Base-by-base conservation (phyloP, 2,888 invertebrate genomes). In the Crossocerus cetratus region DNA sequence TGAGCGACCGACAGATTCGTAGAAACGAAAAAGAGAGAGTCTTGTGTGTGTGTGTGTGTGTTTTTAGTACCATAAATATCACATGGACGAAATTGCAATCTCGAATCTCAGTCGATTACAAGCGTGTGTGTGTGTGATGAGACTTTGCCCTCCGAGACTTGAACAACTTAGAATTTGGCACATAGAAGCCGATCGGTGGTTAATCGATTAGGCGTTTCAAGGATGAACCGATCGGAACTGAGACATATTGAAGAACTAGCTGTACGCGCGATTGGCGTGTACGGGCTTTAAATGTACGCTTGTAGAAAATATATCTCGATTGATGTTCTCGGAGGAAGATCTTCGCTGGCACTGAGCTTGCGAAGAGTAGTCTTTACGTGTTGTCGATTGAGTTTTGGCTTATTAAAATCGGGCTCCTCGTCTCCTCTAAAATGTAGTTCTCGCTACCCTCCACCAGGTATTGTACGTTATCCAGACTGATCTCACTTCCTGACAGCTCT, bases 381-480 rank as follows among this genome's bases (percentile, higher is more conserved):
- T 49, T 49, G 14, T 49, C 14, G 14, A 49, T 49, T 49, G 14
- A 75, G 61, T 82, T 80, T 56, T 82, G 71, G 56, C 83, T 83
- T 66, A 82, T 78, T 64, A 82, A 69, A 71, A 83, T 73, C n/a
- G 81, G 67, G 71, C 69, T 82, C 21, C 22, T 74, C 42, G 78
- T 75, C 53, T 84, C 82, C 42, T 69, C 66, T n/a, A 78, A 55
- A 44, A 67, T 91, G 90, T 79, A 91, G 92, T 75, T 71, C 14
- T 81, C 78, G 43, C 76, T 75, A 18, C 74, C 69, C 16, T 92
- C 91, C 74, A 92, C 85, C 45, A 70, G 57, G 82, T 92, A 92
- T 76, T 92, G 91, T 84, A 92, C 92, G 84, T 92, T 91, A 76
- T 92, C 92, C 77, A 93, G 86, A 82, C 92, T 92, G 59, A 93